A percentile compares a stretch with the other conserved stretches of the same genome.
Conservation (phyloP, 2,113 vertebrate genomes). For the Anseranas semipalmata region DNA sequence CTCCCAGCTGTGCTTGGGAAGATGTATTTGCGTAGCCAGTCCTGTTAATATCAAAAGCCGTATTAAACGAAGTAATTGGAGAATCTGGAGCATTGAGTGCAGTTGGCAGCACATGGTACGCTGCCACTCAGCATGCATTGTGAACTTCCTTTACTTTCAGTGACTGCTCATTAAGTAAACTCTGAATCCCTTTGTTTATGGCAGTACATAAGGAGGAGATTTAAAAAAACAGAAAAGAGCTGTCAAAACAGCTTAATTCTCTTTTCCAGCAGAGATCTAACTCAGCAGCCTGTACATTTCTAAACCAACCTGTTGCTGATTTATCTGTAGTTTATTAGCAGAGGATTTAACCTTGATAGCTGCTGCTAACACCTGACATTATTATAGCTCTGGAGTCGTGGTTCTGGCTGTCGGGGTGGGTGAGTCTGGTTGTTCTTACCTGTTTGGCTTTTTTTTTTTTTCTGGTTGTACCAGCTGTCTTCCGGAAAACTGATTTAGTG, state of each 20-base stretch:
- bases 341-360: not conserved
- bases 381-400: not conserved
- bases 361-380: not conserved
- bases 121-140: not conserved
- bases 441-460: not conserved
- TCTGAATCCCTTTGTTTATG: conserved; percentile 10
- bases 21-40: not conserved
- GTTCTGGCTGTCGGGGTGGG: not conserved
- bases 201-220: not conserved
- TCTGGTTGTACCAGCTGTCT: not conserved
- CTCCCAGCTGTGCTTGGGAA: not conserved
- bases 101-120: not conserved
- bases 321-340: not conserved
- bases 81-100: not conserved
- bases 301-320: not conserved
- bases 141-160: not conserved
- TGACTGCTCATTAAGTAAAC: not conserved
- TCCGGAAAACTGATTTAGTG: not conserved
- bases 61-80: not conserved
- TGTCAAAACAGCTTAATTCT: conserved; percentile 8
- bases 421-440: not conserved
- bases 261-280: not conserved
- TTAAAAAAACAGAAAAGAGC: not conserved
- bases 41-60: not conserved
- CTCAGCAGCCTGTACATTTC: not conserved